Conservation (phyloP, 2,888 invertebrate species). For the Noctua janthina region DNA sequence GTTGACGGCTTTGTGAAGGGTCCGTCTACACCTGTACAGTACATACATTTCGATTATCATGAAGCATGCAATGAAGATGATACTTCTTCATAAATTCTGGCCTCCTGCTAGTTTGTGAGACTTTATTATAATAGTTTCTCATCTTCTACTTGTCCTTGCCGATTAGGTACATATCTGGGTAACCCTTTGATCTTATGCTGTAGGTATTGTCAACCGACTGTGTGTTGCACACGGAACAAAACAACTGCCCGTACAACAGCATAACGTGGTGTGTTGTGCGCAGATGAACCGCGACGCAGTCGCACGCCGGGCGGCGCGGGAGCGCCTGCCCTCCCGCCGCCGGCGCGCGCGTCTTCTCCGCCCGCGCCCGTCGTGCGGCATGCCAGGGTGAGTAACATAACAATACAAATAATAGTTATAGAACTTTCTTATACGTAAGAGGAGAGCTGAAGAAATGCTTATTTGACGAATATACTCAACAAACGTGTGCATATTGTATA, state of each 20-base stretch:
- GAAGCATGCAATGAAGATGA: no score
- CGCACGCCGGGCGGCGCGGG: constrained; percentile 66
- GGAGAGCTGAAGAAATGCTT: not conserved
- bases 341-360: constrained; percentile 10
- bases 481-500: not conserved
- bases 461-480: not conserved
- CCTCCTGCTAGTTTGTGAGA: no score
- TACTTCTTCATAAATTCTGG: no score
- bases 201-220: not conserved
- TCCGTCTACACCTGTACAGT: no score
- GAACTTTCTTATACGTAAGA: not conserved
- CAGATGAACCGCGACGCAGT: constrained; percentile 72
- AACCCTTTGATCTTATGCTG: not conserved
- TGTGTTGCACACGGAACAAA: not conserved
- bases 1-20: no score
- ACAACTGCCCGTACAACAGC: not conserved
- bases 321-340: constrained; percentile 47
- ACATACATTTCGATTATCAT: no score
- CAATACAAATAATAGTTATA: not conserved
- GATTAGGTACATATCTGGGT: not conserved
- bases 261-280: not conserved
- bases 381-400: constrained; percentile 54
- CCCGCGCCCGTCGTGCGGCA: constrained; percentile 44
- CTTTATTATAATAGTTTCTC: no score
- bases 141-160: not conserved